Evolutionary conservation across 2,888 invertebrate genomes (phyloP), one percentile per base, ranked within the genome.

Genomic region (Thelaira solivaga): DNA sequence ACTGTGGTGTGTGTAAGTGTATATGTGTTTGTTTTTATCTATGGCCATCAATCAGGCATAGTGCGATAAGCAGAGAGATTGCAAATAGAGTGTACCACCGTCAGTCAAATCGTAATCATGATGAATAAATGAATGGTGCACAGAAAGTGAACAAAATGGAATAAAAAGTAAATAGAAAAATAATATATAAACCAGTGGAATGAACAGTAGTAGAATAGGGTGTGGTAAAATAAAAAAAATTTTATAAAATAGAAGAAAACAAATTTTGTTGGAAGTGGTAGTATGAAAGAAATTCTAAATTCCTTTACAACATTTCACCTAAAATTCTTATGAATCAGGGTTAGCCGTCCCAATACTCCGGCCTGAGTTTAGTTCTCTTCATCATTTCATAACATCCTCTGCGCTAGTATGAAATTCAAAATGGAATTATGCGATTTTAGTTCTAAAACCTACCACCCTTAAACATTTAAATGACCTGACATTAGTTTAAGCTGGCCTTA

Each of bases 11-110:
- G 24, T 26, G 34, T 49, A n/a, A 31, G 36, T 7, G 1, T 20
- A 20, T 10, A 8, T 53, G 13, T 20, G 16, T 34, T 18, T 20
- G 29, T 49, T 68, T 87, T 88, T 89, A 89, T 89, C 88, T 87
- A 84, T 86, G 88, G 87, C 88, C 88, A 89, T 89, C 88, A 89
- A 89, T 89, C 89, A 89, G 88, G 85, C 85, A 85, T 86, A 85
- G 85, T 84, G 85, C 86, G 89, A 88, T 88, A 88, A 88, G 86
- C 86, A 86, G 86, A 87, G 87, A 88, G 88, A 88, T 88, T 88
- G 86, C 86, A 87, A 88, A 87, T 86, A 86, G 74, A 77, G 68
- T 67, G 45, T 68, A 68, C 77, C 62, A 77, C 69, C 78, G 78
- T 78, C 78, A 78, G 65, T 77, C 80, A 80, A 77, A 64, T 80